phyloP scores from a whole-genome alignment of 2,113 vertebrate genomes.

The Myrmophylax atrothorax region DNA sequence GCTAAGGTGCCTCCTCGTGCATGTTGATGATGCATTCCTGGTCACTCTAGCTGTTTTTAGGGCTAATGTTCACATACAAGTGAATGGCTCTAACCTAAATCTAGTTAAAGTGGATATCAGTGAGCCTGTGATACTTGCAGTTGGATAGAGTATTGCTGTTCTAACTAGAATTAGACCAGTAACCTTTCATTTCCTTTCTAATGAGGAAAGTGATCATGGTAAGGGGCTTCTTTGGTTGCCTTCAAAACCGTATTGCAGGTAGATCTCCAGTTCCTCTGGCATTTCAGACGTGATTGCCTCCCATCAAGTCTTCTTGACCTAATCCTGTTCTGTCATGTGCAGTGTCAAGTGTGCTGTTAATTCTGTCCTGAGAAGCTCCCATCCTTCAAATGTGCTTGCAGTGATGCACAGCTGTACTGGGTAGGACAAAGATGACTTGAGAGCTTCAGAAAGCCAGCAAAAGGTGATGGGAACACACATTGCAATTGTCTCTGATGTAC shows the following conservation, averaged over 20 bases:
- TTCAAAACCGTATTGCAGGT: slow-evolving; percentile 41
- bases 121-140: slow-evolving; percentile 23
- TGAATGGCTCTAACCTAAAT: slow-evolving; percentile 21
- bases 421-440: background rate
- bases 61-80: background rate
- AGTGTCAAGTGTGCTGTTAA: background rate
- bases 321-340: background rate
- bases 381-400: background rate
- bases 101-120: slow-evolving; percentile 29
- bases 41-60: background rate
- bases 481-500: background rate
- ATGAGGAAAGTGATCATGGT: slow-evolving; percentile 38
- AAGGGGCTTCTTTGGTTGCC: slow-evolving; percentile 60
- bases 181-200: slow-evolving; percentile 64
- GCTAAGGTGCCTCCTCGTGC: background rate
- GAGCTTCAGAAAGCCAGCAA: background rate
- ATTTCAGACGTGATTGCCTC: background rate
- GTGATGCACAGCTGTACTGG: background rate
- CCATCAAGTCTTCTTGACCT: background rate
- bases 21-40: background rate
- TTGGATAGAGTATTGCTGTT: slow-evolving; percentile 31
- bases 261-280: background rate
- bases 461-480: background rate
- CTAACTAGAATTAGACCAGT: slow-evolving; percentile 64
- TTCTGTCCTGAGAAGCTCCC: background rate